Conservation (phyloP, 2,888 invertebrate species). For the Ptycholaimellus sp. region DNA sequence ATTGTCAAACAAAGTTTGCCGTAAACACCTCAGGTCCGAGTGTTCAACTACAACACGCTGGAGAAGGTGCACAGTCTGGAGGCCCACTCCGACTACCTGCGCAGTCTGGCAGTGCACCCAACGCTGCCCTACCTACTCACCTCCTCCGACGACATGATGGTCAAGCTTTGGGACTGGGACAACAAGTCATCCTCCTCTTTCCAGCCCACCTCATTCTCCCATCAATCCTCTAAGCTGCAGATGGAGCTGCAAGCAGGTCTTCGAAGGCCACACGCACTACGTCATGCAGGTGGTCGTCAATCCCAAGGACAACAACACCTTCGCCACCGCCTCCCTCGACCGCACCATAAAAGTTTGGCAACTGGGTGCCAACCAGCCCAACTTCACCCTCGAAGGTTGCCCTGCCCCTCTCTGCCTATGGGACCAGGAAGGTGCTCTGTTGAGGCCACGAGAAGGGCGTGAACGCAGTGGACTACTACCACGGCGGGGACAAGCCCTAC, state of each 20-base stretch:
- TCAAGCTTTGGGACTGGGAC: constrained; percentile 99
- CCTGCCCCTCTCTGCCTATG: too few relatives aligned
- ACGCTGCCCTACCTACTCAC: constrained; percentile 87
- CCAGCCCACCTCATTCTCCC: too few relatives aligned
- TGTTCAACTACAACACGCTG: constrained; percentile 93
- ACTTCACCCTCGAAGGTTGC: constrained; percentile 93
- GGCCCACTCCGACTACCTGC: constrained; percentile 91
- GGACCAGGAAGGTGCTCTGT: too few relatives aligned
- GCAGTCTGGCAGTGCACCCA: constrained; percentile 78
- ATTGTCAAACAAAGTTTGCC: too few relatives aligned
- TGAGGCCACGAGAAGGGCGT: constrained; percentile 84
- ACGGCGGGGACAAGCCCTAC: constrained; percentile 95
- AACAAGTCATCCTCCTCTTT: too few relatives aligned
- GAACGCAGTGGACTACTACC: constrained; percentile 96
- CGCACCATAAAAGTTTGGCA: constrained; percentile 97
- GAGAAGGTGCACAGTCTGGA: constrained; percentile 85
- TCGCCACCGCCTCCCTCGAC: constrained; percentile 94
- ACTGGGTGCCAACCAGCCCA: constrained; percentile 79
- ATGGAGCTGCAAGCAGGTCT: constrained; percentile 92
- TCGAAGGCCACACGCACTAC: constrained; percentile 91
- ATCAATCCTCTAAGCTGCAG: too few relatives aligned
- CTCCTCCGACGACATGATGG: constrained; percentile 70
- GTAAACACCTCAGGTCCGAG: constrained; percentile 52
- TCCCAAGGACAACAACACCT: constrained; percentile 97
- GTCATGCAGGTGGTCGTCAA: constrained; percentile 99